phyloP scores from a whole-genome alignment of 2,113 vertebrate genomes.

The Lophius piscatorius region DNA sequence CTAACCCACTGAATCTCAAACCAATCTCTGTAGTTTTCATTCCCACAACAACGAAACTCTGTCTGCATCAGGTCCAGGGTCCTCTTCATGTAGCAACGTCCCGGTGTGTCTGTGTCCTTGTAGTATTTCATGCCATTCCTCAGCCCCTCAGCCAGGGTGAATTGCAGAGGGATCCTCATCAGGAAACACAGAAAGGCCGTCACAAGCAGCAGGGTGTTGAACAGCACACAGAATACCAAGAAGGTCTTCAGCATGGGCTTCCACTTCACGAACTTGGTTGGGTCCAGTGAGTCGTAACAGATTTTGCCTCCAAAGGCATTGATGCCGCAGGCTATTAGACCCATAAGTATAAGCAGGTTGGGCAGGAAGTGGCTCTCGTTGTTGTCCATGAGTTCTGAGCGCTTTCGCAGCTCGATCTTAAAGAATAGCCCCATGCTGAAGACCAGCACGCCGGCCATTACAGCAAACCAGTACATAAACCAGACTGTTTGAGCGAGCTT shows the following conservation, averaged over 20 bases:
- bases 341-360: constrained; percentile 91
- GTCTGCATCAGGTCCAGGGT: constrained; percentile 97
- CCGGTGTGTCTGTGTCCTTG: constrained; percentile 95
- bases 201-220: constrained; percentile 84
- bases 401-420: constrained; percentile 95
- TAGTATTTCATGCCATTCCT: constrained; percentile 93
- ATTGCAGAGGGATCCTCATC: constrained; percentile 89
- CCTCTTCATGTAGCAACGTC: constrained; percentile 98
- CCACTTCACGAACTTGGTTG: constrained; percentile 89
- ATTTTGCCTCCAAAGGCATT: constrained; percentile 93
- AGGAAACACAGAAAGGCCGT: constrained; percentile 87
- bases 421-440: constrained; percentile 94
- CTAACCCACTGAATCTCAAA: constrained; percentile 99
- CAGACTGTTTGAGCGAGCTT: constrained; percentile 95
- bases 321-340: constrained; percentile 86
- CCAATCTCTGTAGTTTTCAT: constrained; percentile 95
- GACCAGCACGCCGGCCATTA: constrained; percentile 89
- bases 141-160: constrained; percentile 89
- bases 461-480: constrained; percentile 97
- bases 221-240: constrained; percentile 83
- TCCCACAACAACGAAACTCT: constrained; percentile 96
- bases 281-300: constrained; percentile 96
- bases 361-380: constrained; percentile 96
- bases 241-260: constrained; percentile 89
- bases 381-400: constrained; percentile 97